A percentile compares a stretch with the other conserved stretches of the same genome.
These are phyloP conservation scores for Nycticryphes semicollaris DNA, from an alignment of 2,113 vertebrate species.

Conservation along the genomic window DNA sequence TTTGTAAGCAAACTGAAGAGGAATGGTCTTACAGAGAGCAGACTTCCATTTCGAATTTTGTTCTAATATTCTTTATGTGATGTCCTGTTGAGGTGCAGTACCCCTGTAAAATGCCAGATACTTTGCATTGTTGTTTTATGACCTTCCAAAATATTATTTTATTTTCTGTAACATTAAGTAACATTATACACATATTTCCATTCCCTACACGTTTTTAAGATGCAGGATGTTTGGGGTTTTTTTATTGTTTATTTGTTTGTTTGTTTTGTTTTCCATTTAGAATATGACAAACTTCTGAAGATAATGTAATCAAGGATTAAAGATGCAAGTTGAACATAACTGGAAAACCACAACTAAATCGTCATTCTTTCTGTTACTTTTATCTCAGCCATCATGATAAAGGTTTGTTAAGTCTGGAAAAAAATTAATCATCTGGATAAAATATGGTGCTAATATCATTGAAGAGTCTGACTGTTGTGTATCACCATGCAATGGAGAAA, in stretches of 20 bases:
- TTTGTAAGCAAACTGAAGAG: not conserved
- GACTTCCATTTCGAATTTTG: not conserved
- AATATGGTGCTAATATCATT: not conserved
- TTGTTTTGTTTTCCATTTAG: not conserved
- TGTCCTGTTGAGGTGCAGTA: not conserved
- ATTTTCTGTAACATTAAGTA: not conserved
- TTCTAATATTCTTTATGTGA: not conserved
- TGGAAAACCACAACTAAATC: not conserved
- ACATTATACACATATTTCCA: not conserved
- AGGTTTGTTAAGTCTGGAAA: not conserved
- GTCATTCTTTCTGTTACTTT: not conserved
- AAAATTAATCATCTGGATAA: not conserved
- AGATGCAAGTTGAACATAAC: not conserved
- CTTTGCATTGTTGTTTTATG: not conserved
- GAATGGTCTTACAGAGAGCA: not conserved
- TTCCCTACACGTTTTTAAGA: not conserved
- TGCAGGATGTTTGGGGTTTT: not conserved
- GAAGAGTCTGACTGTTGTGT: not conserved
- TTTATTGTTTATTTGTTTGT: not conserved
- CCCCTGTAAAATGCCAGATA: not conserved
- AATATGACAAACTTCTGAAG: slow-evolving; percentile 40
- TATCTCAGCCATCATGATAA: not conserved
- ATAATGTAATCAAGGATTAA: not conserved
- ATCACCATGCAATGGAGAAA: not conserved
- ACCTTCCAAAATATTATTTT: not conserved